phyloP scores from a whole-genome alignment of 2,113 vertebrate genomes.

The Daboia siamensis region DNA sequence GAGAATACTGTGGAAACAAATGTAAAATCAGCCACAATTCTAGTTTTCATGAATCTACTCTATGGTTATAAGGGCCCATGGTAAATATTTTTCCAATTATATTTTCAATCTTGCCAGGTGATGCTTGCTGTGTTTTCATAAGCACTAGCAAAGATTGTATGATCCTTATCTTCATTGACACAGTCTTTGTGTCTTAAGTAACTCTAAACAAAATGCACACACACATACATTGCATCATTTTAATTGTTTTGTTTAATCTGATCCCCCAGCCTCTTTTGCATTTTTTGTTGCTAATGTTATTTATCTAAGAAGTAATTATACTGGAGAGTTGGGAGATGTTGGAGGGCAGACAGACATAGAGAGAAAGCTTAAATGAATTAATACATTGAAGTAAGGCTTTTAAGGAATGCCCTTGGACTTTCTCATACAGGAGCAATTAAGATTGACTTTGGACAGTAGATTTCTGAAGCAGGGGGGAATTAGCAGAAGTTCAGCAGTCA shows the following conservation, averaged over 20 bases:
- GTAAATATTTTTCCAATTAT: conserved; percentile 20
- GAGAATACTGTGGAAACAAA: conserved; percentile 27
- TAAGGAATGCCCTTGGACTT: conserved; percentile 14
- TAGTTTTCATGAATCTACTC: not conserved
- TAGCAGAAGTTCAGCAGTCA: conserved; percentile 4
- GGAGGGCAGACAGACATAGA: not conserved
- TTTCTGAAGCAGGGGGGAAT: conserved; percentile 25
- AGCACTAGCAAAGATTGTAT: not conserved
- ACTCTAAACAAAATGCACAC: conserved; percentile 18
- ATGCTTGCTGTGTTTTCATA: not conserved
- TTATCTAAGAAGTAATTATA: conserved; percentile 13
- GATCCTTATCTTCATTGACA: conserved; percentile 1
- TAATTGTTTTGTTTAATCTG: conserved; percentile 24
- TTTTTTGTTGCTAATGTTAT: conserved; percentile 18
- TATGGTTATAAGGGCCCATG: not conserved
- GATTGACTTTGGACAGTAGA: not conserved
- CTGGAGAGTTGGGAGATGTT: conserved; percentile 11
- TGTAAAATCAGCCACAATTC: conserved; percentile 5
- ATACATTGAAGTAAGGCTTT: conserved; percentile 25
- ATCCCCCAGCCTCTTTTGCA: not conserved
- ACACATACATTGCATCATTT: not conserved
- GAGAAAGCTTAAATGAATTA: conserved; percentile 13
- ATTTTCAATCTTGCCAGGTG: conserved; percentile 24
- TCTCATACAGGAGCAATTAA: conserved; percentile 16
- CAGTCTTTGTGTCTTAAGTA: conserved; percentile 10